phyloP scores from a whole-genome alignment of 2,113 vertebrate genomes.

The Neogobius melanostomus region DNA sequence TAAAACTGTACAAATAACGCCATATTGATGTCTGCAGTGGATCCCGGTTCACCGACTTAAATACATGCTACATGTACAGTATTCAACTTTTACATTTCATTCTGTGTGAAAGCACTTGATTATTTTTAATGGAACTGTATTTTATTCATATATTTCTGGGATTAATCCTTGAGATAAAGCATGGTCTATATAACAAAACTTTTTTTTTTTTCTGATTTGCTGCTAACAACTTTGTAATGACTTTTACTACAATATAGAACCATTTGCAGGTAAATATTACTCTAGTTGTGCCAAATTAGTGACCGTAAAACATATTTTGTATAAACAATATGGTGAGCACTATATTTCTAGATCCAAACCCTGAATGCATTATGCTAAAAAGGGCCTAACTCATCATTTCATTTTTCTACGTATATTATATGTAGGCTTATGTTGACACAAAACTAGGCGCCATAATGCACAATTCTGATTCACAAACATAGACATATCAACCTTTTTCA shows the following conservation, averaged over 20 bases:
- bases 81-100: background rate
- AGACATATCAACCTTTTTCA: too few species aligned
- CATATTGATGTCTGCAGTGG: background rate
- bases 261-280: background rate
- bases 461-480: too few species aligned
- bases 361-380: too few species aligned
- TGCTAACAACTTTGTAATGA: background rate
- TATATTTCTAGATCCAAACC: too few species aligned
- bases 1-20: background rate
- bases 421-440: too few species aligned
- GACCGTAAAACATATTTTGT: too few species aligned
- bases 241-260: background rate
- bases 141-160: background rate
- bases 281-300: background rate
- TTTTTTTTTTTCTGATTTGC: background rate
- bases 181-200: background rate
- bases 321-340: too few species aligned
- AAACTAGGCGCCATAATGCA: too few species aligned
- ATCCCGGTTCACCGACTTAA: background rate
- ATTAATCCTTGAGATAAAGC: background rate
- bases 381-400: too few species aligned
- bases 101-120: background rate
- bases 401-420: too few species aligned
- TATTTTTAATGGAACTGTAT: background rate
- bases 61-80: constrained; percentile 1